Percentiles rank a stretch among this genome's conserved stretches.
Conservation (phyloP, 2,113 vertebrate genomes). For the Sturnira hondurensis region DNA sequence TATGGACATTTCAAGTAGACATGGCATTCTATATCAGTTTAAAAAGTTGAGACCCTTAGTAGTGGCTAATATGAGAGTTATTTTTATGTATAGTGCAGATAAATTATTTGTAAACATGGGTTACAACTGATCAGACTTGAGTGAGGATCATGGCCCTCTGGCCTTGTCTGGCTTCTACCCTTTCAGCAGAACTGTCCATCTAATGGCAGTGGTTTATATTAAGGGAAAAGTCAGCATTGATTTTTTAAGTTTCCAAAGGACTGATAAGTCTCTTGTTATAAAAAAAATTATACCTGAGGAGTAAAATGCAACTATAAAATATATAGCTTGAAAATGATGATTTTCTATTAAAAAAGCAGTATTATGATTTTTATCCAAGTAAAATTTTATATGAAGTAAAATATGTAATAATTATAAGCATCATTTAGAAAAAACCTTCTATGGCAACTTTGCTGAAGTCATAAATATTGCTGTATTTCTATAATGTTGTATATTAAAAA, state of each 20-base stretch:
- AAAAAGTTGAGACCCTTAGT: neutral
- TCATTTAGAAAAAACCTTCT: neutral
- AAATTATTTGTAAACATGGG: neutral
- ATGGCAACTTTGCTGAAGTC: neutral
- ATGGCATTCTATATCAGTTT: neutral
- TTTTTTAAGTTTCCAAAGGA: constrained; percentile 39
- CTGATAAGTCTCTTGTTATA: neutral
- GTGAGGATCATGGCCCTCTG: neutral
- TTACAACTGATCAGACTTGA: neutral
- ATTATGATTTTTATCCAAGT: constrained; percentile 35
- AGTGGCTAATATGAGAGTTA: neutral
- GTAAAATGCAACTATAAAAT: constrained; percentile 37
- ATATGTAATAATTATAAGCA: constrained; percentile 26
- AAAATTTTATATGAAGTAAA: constrained; percentile 59
- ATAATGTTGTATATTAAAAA: constrained; percentile 18
- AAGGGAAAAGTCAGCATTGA: neutral
- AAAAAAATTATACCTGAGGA: constrained; percentile 38
- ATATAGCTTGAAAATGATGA: neutral
- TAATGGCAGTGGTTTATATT: neutral
- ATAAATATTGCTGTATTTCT: constrained; percentile 33
- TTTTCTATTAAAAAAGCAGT: constrained; percentile 7
- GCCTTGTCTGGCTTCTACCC: neutral
- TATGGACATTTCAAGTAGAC: neutral
- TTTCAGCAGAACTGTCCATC: neutral
- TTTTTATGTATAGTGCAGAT: neutral